phyloP scores from a whole-genome alignment of 2,888 invertebrate genomes.

The Phrixothrix hirtus region DNA sequence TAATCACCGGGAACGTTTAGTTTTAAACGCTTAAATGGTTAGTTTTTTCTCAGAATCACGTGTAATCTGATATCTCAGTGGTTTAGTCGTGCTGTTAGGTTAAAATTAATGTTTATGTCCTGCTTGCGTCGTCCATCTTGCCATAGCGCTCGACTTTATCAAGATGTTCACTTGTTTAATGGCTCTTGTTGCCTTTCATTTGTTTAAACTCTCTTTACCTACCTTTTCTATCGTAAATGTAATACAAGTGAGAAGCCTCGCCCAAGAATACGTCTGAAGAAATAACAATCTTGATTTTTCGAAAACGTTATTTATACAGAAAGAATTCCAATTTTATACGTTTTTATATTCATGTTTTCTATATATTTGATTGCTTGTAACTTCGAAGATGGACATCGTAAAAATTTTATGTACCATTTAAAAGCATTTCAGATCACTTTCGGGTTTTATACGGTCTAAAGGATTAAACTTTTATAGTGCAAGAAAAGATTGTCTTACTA shows the following conservation, averaged over 20 bases:
- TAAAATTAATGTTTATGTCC: conserved; percentile 58
- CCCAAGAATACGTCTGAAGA: conserved; percentile 5
- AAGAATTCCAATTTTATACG: conserved; percentile 10
- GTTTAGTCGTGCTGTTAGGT: conserved; percentile 53
- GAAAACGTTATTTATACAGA: conserved; percentile 8
- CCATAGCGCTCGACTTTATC: conserved; percentile 54
- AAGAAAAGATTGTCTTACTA: too few species aligned
- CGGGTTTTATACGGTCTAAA: too few species aligned
- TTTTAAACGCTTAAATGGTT: conserved; percentile 46
- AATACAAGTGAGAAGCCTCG: conserved; percentile 13
- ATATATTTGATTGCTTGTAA: conserved; percentile 7
- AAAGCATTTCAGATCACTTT: too few species aligned
- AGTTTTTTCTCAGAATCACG: conserved; percentile 52
- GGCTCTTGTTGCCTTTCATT: conserved; percentile 53
- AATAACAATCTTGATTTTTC: conserved; percentile 10
- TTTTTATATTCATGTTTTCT: conserved; percentile 7
- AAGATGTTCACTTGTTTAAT: conserved; percentile 59
- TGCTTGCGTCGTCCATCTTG: conserved; percentile 55
- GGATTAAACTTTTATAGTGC: too few species aligned
- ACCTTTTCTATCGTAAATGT: conserved; percentile 23
- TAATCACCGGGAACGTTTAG: conserved; percentile 48
- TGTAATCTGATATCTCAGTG: conserved; percentile 55
- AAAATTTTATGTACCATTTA: conserved; percentile 11
- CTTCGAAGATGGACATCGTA: conserved; percentile 5
- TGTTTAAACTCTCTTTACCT: conserved; percentile 38